Evolutionary conservation across 23 tunicate species (phyloP).

Genomic region (Pegea sp.): DNA sequence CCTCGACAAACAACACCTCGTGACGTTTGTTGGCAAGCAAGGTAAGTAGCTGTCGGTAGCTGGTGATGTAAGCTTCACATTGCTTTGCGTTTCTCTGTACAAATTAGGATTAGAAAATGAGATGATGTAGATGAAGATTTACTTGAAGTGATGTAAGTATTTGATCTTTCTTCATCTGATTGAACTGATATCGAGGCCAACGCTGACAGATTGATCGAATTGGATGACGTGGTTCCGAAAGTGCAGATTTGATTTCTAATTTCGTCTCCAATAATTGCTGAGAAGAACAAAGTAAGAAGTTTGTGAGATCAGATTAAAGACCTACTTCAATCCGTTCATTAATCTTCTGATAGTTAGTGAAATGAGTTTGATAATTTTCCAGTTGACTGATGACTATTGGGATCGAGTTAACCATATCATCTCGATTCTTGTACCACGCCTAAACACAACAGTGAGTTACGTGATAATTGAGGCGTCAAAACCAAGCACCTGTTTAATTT

Average conservation of each 20-base stretch:
- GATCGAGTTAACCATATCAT: conserved; percentile 59
- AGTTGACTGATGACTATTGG: conserved; percentile 43
- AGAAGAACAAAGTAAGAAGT: neutral
- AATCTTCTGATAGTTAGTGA: conserved; percentile 36
- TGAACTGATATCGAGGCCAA: conserved; percentile 42
- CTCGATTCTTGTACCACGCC: conserved; percentile 88
- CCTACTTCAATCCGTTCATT: conserved; percentile 59
- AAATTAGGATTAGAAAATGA: too few relatives aligned
- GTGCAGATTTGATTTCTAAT: conserved; percentile 46
- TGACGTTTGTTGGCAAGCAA: conserved; percentile 36
- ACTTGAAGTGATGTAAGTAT: conserved; percentile 50
- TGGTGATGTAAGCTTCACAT: conserved; percentile 36
- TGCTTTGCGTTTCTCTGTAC: conserved; percentile 38
- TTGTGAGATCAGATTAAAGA: too few relatives aligned
- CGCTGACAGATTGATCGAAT: conserved; percentile 30
- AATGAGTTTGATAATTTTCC: conserved; percentile 52
- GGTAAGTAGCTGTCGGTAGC: conserved; percentile 13
- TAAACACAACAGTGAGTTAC: conserved; percentile 2
- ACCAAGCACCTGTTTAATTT: conserved; percentile 68
- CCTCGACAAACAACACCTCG: conserved; percentile 49
- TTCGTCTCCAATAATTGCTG: conserved; percentile 55
- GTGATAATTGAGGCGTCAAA: neutral
- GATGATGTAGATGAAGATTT: neutral
- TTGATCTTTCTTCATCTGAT: conserved; percentile 32
- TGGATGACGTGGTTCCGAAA: conserved; percentile 35